Base-by-base conservation (phyloP, 2,113 vertebrate species). In the Albula glossodonta region DNA sequence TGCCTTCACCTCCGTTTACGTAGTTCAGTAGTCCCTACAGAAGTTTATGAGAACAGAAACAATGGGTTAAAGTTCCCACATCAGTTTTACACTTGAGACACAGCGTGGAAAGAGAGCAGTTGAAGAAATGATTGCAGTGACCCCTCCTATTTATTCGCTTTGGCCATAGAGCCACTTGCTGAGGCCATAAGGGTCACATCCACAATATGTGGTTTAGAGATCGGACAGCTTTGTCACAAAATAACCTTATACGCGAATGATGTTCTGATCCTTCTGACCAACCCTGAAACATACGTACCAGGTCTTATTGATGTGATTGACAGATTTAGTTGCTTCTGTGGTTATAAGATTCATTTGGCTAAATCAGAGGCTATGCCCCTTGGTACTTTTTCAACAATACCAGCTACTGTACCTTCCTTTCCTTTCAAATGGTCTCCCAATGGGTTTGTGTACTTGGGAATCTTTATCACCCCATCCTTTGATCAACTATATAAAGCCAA, bases 401-500 rank as follows among this genome's bases (percentile, higher is more conserved):
- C 50, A 11, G 70, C n/a, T n/a, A 78, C 6, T 79, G 31, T 85
- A 51, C 74, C 84, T 78, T 51, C 10, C 41, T 53, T 77, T 85
- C n/a, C 74, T 41, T 78, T 85, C 31, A 85, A 79, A 31, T 77
- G 66, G 49, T 52, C 49, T 77, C 60, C 57, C n/a, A 5, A 25
- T 70, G 80, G 51, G 25, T 86, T 82, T 78, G 70, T 86, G 15
- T 83, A 86, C 56, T 15, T 82, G 48, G 66, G 80, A 41, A 82
- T 86, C 50, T 22, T 70, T 82, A n/a, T 83, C 6, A 57, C 70
- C 66, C 52, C 51, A 15, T 51, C 19, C 31, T 85, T 83, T n/a
- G 12, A 63, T 10, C 80, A 85, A 49, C 82, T 88, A 84, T 88
- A 78, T 66, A 63, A 88, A 51, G 41, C 66, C 5, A 88, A 85